Percentiles rank a stretch among this genome's conserved stretches.
Evolutionary conservation across 2,113 vertebrate species (phyloP).

Genomic region (Aldabrachelys gigantea): DNA sequence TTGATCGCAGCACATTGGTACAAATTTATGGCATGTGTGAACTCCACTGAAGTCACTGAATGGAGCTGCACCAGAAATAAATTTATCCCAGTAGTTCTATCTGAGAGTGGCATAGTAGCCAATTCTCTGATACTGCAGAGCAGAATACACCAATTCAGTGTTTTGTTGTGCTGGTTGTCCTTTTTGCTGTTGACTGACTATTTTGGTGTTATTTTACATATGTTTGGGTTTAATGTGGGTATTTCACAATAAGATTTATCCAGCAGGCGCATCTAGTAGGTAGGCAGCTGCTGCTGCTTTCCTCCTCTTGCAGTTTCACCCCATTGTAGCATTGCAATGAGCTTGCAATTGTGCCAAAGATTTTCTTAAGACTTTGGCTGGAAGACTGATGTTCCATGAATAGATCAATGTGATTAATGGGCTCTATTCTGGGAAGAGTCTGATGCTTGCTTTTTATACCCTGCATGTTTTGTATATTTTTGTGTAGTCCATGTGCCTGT

Average conservation of each 20-base stretch:
- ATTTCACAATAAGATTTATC: slow-evolving; percentile 1
- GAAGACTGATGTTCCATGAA: slow-evolving; percentile 54
- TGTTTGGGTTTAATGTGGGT: neutral
- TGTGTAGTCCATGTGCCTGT: slow-evolving; percentile 59
- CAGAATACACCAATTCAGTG: slow-evolving; percentile 23
- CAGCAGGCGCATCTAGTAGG: neutral
- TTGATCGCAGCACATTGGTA: neutral
- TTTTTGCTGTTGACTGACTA: slow-evolving; percentile 37
- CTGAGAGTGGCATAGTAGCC: neutral
- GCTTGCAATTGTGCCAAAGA: slow-evolving; percentile 47
- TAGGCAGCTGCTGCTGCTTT: slow-evolving; percentile 6
- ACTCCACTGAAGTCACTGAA: neutral
- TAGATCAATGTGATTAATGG: slow-evolving; percentile 60
- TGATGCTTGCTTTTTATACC: slow-evolving; percentile 58
- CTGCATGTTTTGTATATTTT: slow-evolving; percentile 65
- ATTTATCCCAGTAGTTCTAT: slow-evolving; percentile 47
- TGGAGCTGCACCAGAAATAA: neutral
- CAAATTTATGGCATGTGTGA: slow-evolving; percentile 12
- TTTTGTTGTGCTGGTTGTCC: slow-evolving; percentile 24
- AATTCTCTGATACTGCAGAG: slow-evolving; percentile 17
- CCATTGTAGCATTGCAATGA: neutral
- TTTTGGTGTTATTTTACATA: neutral
- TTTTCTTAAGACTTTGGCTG: slow-evolving; percentile 65
- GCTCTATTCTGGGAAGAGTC: slow-evolving; percentile 46
- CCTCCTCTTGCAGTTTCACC: neutral